phyloP scores from a whole-genome alignment of 2,888 invertebrate genomes.

The Macrophya annulata region DNA sequence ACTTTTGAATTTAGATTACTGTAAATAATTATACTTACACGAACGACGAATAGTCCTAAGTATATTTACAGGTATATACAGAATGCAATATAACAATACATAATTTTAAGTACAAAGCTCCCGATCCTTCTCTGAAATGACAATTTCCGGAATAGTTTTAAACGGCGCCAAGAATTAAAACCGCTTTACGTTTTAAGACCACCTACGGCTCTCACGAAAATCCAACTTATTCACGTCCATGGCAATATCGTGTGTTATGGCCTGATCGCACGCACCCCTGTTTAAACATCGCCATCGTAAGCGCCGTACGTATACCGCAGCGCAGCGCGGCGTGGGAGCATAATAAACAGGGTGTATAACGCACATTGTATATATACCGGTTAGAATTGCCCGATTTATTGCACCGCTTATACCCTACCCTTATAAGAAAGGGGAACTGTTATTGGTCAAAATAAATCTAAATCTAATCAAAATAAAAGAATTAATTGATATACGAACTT shows the following conservation, averaged over 20 bases:
- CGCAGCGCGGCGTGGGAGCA: constrained; percentile 35
- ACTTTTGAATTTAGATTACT: not conserved
- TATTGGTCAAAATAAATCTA: not conserved
- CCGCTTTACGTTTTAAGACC: not conserved
- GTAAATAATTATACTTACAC: not conserved
- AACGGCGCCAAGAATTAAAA: constrained; percentile 6
- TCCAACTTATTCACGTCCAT: constrained; percentile 30
- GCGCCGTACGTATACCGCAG: not conserved
- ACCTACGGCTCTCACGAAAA: constrained; percentile 31
- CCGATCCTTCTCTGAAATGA: constrained; percentile 16
- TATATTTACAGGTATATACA: constrained; percentile 10
- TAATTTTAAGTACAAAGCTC: not conserved
- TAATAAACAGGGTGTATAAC: constrained; percentile 33
- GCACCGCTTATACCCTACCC: not conserved
- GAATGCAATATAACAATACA: not conserved
- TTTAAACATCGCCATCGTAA: constrained; percentile 15
- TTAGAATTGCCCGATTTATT: not conserved
- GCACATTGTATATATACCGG: not conserved
- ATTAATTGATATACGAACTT: not conserved
- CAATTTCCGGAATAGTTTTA: constrained; percentile 16
- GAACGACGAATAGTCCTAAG: not conserved
- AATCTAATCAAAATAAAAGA: not conserved
- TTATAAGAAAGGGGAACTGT: not conserved
- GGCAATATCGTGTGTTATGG: constrained; percentile 66
- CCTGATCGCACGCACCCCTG: constrained; percentile 64